phyloP scores from a whole-genome alignment of 2,888 invertebrate genomes.

The Caenorhabditis afra region DNA sequence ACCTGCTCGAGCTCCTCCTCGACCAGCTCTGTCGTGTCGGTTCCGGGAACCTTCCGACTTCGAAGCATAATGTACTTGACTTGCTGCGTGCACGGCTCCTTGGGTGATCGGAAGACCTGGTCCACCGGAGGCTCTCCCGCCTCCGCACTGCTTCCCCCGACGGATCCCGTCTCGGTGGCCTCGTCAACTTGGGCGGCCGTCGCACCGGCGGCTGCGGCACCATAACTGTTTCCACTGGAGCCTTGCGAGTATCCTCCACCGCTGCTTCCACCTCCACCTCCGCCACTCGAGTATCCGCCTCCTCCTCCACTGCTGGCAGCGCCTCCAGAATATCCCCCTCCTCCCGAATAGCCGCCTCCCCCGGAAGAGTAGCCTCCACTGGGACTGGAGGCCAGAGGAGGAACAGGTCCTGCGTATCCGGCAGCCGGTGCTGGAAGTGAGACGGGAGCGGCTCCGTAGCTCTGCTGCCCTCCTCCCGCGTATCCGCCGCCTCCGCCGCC shows the following conservation, averaged over 20 bases:
- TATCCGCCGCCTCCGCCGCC: conserved; percentile 38
- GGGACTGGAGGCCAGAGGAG: conserved; percentile 13
- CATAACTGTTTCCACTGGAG: conserved; percentile 25
- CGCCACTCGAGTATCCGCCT: conserved; percentile 24
- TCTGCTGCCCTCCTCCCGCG: conserved; percentile 48
- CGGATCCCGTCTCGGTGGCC: conserved; percentile 29
- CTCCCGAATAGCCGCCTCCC: conserved; percentile 9
- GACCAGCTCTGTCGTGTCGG: conserved; percentile 45
- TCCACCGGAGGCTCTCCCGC: conserved; percentile 30
- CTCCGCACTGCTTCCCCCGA: conserved; percentile 5
- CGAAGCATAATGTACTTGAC: conserved; percentile 65
- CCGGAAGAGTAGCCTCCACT: conserved; percentile 15
- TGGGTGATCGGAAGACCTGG: conserved; percentile 62
- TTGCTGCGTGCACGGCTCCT: conserved; percentile 35
- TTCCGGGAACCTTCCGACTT: conserved; percentile 50
- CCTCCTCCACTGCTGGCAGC: conserved; percentile 36
- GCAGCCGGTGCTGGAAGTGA: conserved; percentile 35
- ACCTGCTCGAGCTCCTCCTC: conserved; percentile 65
- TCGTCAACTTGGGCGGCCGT: conserved; percentile 59
- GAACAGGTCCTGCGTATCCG: conserved; percentile 22
- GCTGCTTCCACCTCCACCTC: conserved; percentile 31
- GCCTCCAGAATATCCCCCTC: no score
- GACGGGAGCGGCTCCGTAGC: conserved; percentile 27
- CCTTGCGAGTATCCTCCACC: conserved; percentile 21
- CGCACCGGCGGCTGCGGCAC: conserved; percentile 55